Conservation (phyloP, 2,113 vertebrate genomes). For the Pelecanoides urinatrix region DNA sequence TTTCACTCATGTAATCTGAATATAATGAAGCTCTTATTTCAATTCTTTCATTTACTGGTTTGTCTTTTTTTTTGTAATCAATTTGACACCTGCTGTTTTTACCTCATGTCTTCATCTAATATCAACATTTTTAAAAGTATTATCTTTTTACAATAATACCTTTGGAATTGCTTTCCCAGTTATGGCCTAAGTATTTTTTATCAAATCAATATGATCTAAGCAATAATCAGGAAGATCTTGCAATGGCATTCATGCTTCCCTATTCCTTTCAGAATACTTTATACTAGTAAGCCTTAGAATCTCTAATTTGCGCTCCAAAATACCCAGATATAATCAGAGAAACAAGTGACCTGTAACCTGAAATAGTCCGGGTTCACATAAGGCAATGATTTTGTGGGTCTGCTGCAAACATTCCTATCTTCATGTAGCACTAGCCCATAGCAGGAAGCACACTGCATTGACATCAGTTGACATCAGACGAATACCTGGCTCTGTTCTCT, state of each 20-base stretch:
- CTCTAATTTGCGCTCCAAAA: neutral
- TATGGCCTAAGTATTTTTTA: neutral
- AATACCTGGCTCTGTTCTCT: neutral
- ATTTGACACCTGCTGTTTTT: conserved; percentile 45
- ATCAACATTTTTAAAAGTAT: conserved; percentile 8
- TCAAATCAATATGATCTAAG: conserved; percentile 25
- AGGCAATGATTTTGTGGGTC: neutral
- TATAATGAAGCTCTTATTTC: conserved; percentile 25
- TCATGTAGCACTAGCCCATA: neutral
- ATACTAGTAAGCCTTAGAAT: neutral
- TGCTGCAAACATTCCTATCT: neutral
- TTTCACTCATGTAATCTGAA: neutral
- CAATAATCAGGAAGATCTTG: neutral
- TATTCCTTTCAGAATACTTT: neutral
- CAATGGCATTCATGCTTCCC: neutral
- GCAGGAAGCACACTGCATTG: neutral
- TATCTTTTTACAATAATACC: conserved; percentile 28
- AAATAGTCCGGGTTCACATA: neutral
- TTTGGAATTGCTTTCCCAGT: conserved; percentile 33
- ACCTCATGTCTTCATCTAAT: conserved; percentile 3
- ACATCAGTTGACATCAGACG: neutral
- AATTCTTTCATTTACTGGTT: conserved; percentile 18
- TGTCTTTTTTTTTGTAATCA: conserved; percentile 20
- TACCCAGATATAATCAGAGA: neutral
- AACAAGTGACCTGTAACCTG: neutral